A percentile compares a stretch with the other conserved stretches of the same genome.
phyloP scores from a whole-genome alignment of 2,113 vertebrate species.

The Mesitornis unicolor region DNA sequence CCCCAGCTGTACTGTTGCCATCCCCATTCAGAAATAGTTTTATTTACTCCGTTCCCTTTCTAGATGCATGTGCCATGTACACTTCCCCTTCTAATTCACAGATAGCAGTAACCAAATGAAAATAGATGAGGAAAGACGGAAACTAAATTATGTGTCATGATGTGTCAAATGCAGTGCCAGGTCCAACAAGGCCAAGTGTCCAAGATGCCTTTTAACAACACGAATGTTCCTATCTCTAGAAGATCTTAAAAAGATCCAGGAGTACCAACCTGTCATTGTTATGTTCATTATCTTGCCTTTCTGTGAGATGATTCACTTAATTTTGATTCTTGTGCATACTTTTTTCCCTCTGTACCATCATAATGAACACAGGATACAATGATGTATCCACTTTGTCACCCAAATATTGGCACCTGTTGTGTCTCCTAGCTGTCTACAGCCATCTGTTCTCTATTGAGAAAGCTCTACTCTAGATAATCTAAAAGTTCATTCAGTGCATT shows the following conservation, averaged over 20 bases:
- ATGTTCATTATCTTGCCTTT: background rate
- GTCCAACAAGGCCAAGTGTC: background rate
- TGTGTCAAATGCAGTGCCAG: background rate
- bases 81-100: background rate
- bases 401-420: background rate
- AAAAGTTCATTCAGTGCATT: background rate
- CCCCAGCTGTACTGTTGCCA: background rate
- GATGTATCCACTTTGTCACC: background rate
- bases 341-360: background rate
- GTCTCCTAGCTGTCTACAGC: background rate
- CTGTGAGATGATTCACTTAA: background rate
- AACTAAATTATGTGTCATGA: background rate
- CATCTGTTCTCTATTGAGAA: background rate
- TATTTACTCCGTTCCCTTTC: background rate
- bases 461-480: background rate
- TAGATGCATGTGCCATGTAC: background rate
- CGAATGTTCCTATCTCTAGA: background rate
- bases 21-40: background rate
- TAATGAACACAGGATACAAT: background rate
- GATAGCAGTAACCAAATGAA: background rate
- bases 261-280: accelerated
- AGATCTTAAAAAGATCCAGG: background rate
- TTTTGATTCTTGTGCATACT: background rate
- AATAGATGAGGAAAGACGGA: background rate
- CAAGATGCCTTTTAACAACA: background rate